Percentiles rank a stretch among this genome's conserved stretches.
These are phyloP conservation scores for Aspidiotus destructor DNA, from an alignment of 2,888 invertebrate species.

Conservation along the genomic window DNA sequence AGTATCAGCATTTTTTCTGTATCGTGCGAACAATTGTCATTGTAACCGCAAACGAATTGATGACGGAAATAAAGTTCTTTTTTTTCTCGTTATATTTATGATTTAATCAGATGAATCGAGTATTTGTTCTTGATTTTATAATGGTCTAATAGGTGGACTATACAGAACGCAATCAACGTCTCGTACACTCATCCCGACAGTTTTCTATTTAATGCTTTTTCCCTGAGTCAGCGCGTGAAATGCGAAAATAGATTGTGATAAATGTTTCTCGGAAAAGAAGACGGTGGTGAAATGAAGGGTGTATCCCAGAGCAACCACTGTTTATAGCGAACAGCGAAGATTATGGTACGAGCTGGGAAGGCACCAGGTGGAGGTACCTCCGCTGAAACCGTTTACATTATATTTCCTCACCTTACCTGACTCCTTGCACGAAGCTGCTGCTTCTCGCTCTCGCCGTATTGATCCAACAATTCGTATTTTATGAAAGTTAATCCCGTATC, in stretches of 20 bases:
- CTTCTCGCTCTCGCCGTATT: constrained; percentile 26
- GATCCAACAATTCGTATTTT: constrained; percentile 24
- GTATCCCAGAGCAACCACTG: constrained; percentile 32
- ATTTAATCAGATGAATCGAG: neutral
- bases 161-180: no score
- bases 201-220: no score
- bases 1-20: neutral
- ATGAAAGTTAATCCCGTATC: neutral
- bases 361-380: constrained; percentile 30
- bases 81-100: neutral
- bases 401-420: constrained; percentile 12
- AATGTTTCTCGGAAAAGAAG: constrained; percentile 6
- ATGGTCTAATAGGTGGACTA: no score
- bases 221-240: neutral
- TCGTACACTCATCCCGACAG: no score
- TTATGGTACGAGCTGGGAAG: constrained; percentile 21
- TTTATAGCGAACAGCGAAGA: constrained; percentile 25
- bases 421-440: constrained; percentile 29
- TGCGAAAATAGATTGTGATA: constrained; percentile 8
- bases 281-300: constrained; percentile 7
- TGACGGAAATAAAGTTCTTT: neutral
- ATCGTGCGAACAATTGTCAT: neutral
- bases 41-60: neutral
- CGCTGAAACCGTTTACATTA: constrained; percentile 19
- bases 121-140: neutral